Evolutionary conservation across 2,113 vertebrate species (phyloP), one percentile per base, ranked within the genome.

Genomic region (Cottus gobio): DNA sequence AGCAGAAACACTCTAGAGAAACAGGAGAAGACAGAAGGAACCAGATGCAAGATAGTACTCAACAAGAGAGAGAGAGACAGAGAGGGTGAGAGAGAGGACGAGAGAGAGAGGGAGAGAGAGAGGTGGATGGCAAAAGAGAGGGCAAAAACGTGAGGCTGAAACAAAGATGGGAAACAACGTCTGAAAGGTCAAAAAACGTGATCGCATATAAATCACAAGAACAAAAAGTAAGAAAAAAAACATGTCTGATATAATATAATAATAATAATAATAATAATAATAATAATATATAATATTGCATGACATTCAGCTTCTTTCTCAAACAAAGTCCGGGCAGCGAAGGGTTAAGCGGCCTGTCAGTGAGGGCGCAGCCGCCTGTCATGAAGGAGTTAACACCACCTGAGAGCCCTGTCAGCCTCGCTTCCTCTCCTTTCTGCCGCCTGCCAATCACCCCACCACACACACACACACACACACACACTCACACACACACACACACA

Each of bases 1-100:
- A 93, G 92, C 87, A 95, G 93, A 93, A 94, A 91, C 89, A 74
- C 83, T 91, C 92, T 91, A 85, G 85, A 93, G 94, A 94, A 94
- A 93, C 90, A 91, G 77, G 93, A 94, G 92, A 95, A 89, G 90
- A 92, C 85, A 91, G 89, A 91, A 92, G 78, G 82, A 83, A 83
- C 95, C 96, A 97, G 95, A 95, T 95, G 95, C 94, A 94, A 96
- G 94, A 92, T 88, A 94, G 94, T 94, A 93, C 91, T 96, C 95
- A 96, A 93, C 95, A 80, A 67, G 65, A 70, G 67, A 36, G 66
- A 72, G 26, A 34, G 56, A 83, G 20, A 54, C 15, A 5, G 44
- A 15, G 22, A 67, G n/a, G n/a, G n/a, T n/a, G n/a, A 67, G 65
- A 70, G 67, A 30, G 66, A 72, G 26, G 28, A 52, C 82, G 22